Conservation (phyloP, 2,888 invertebrate genomes). For the Tethea ocularis region DNA sequence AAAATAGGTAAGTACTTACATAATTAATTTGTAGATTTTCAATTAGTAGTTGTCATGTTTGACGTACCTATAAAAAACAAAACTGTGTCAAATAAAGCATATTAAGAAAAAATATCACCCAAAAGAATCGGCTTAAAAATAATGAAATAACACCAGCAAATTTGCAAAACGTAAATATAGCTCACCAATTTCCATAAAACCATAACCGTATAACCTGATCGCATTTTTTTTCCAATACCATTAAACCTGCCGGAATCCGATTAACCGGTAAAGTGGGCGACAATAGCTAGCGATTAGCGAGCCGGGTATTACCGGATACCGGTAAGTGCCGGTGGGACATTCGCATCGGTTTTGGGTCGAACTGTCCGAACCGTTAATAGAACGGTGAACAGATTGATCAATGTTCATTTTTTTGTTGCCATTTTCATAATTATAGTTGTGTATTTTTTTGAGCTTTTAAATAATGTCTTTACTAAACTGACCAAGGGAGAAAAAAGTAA, state of each 20-base stretch:
- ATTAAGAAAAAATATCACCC: too few species aligned
- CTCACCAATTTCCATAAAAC: neutral
- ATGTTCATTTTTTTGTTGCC: neutral
- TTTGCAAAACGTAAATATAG: neutral
- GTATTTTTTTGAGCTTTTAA: neutral
- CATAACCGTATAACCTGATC: neutral
- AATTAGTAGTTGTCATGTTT: neutral
- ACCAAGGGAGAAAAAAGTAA: too few species aligned
- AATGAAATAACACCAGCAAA: too few species aligned
- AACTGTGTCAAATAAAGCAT: neutral
- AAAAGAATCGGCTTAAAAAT: too few species aligned
- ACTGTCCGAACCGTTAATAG: constrained; percentile 12
- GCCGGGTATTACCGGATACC: constrained; percentile 22
- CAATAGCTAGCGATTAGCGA: constrained; percentile 43
- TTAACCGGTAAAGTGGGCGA: constrained; percentile 47
- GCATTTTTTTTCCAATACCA: constrained; percentile 29
- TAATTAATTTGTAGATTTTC: neutral
- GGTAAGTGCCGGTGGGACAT: constrained; percentile 18
- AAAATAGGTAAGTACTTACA: neutral
- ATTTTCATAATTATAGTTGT: neutral
- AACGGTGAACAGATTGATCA: constrained; percentile 22
- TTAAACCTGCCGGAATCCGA: constrained; percentile 45
- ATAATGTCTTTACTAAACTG: too few species aligned
- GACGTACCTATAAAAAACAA: neutral
- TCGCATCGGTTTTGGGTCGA: constrained; percentile 7